A percentile compares a stretch with the other conserved stretches of the same genome.
Evolutionary conservation across 37 sponge, comb jelly and placozoan genomes (phyloP).

Genomic region (Petrosia ficiformis): DNA sequence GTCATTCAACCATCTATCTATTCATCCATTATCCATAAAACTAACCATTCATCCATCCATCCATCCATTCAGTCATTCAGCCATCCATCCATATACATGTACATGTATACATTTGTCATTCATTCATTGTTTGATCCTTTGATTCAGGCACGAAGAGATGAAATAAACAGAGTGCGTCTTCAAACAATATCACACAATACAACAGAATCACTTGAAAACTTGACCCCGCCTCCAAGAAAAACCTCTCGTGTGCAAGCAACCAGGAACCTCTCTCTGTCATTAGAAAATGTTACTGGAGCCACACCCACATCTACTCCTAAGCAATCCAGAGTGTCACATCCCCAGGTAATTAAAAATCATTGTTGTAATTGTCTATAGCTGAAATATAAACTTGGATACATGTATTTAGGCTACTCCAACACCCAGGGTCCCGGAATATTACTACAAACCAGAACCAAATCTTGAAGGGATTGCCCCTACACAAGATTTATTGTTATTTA

Average conservation of each 20-base stretch:
- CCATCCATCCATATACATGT: too few species aligned
- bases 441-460: constrained; percentile 27
- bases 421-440: constrained; percentile 23
- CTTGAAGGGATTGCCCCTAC: constrained; percentile 54
- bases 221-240: constrained; percentile 3
- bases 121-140: too few species aligned
- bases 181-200: background rate
- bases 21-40: too few species aligned
- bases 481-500: constrained; percentile 60
- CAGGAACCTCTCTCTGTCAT: constrained; percentile 11
- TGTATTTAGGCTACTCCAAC: too few species aligned
- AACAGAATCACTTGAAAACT: background rate
- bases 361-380: too few species aligned
- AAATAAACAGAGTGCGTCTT: background rate
- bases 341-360: too few species aligned
- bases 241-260: constrained; percentile 4
- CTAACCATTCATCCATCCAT: too few species aligned
- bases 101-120: too few species aligned
- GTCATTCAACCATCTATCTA: too few species aligned
- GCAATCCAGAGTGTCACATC: too few species aligned
- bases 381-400: too few species aligned
- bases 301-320: background rate
- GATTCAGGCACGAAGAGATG: background rate
- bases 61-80: too few species aligned
- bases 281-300: background rate